Percentiles rank a stretch among this genome's conserved stretches.
These are phyloP conservation scores for Hiodon alosoides DNA, from an alignment of 2,113 vertebrate species.

Conservation along the genomic window DNA sequence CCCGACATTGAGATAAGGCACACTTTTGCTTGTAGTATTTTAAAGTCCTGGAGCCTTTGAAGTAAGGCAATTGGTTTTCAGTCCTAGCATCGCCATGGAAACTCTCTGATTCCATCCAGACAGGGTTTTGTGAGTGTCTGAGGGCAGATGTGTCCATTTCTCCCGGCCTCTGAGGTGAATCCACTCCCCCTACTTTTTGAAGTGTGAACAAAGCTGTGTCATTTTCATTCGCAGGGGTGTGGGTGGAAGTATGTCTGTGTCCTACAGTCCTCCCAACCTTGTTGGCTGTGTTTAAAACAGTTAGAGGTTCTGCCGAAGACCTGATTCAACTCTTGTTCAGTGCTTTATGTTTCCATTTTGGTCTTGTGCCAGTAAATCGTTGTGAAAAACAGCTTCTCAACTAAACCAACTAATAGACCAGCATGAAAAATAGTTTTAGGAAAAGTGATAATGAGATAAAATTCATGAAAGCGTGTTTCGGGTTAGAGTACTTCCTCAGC, in stretches of 20 bases:
- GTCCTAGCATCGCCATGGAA: conserved; percentile 38
- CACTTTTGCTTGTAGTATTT: conserved; percentile 30
- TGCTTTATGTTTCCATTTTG: no score
- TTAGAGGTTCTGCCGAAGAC: no score
- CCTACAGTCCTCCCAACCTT: background rate
- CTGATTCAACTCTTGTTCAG: no score
- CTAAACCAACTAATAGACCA: no score
- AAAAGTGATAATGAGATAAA: no score
- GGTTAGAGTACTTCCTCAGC: no score
- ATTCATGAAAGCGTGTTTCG: no score
- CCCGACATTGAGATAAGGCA: conserved; percentile 37
- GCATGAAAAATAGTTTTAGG: no score
- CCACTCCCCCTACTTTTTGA: background rate
- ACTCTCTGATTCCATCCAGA: conserved; percentile 31
- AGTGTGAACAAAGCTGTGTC: conserved; percentile 1
- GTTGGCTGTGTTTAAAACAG: no score
- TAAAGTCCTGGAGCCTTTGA: conserved; percentile 43
- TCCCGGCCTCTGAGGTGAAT: background rate
- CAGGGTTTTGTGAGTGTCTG: conserved; percentile 22
- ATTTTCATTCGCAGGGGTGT: background rate
- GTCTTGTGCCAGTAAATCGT: no score
- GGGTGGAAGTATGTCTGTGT: background rate
- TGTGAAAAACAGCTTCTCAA: no score
- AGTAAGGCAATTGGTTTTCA: conserved; percentile 42
- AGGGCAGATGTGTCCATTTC: background rate